Evolutionary conservation across 2,888 invertebrate species (phyloP).

Genomic region (Sinotaia quadrata): DNA sequence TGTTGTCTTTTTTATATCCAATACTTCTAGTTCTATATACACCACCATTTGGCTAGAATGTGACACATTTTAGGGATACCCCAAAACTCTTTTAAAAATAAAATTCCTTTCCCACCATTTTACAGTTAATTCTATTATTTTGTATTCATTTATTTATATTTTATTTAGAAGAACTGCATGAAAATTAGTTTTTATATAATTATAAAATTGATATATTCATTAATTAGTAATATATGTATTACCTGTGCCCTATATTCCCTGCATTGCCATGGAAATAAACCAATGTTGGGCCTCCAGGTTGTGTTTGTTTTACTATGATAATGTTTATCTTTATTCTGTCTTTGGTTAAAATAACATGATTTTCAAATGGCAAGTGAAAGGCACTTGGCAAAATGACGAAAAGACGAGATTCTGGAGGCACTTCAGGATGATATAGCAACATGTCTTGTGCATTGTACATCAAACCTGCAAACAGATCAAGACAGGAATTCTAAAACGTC

Average conservation of each 20-base stretch:
- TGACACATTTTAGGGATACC: too few relatives aligned
- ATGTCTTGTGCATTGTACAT: conserved; percentile 86
- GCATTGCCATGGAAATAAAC: conserved; percentile 97
- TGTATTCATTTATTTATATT: too few relatives aligned
- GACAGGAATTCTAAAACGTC: too few relatives aligned
- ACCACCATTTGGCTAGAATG: too few relatives aligned
- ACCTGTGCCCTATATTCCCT: conserved; percentile 93
- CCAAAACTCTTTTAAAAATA: too few relatives aligned
- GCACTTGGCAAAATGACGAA: conserved; percentile 88
- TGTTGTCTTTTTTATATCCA: too few relatives aligned
- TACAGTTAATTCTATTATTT: too few relatives aligned
- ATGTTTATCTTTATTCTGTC: conserved; percentile 71
- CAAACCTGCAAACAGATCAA: conserved; percentile 45
- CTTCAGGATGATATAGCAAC: conserved; percentile 89
- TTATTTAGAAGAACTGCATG: too few relatives aligned
- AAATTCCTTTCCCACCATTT: too few relatives aligned
- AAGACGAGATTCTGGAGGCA: conserved; percentile 89
- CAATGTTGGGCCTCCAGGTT: conserved; percentile 81
- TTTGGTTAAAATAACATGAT: conserved; percentile 78
- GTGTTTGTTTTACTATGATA: conserved; percentile 71
- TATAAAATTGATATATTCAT: neutral
- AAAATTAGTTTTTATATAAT: too few relatives aligned
- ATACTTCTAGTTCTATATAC: too few relatives aligned
- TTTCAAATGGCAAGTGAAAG: conserved; percentile 90
- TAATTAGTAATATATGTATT: neutral